Base-by-base conservation (phyloP, 2,888 invertebrate species). In the Lamellibrachia satsuma region DNA sequence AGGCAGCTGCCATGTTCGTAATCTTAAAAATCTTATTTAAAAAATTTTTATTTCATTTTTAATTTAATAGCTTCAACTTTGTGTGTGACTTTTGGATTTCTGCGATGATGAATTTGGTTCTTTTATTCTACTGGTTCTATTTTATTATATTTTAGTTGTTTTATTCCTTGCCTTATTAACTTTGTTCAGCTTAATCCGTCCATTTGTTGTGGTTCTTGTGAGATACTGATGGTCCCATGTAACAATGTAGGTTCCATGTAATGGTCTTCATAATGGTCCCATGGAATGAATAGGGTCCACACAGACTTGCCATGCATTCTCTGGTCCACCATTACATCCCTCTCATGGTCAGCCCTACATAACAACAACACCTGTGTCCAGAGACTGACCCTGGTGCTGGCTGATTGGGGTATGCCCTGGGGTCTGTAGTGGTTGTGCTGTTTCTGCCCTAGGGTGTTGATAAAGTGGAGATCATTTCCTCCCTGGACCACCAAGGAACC, bases 321-420 rank as follows among this genome's bases (percentile, higher is more conserved):
- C 75, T 22, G 22, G n/a, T 22, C 75, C 75, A 75, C n/a, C 75
- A 22, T n/a, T 55, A 9, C 3, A 3, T 15, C 22, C 22, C 75
- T 4, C 4, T n/a, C 75, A 22, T 75, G 75, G 75, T 75, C 75
- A 75, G 22, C n/a, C 75, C 75, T 75, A 22, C 75, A 75, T 75
- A 75, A 75, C 22, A 75, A 75, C 75, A 75, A 75, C 75, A 75
- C 75, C 75, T 75, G 75, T 75, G 75, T 75, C 75, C 75, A 75
- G 75, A 6, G 15, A 3, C 75, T 75, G 60, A 9, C 15, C 4
- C 22, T 75, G 75, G n/a, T 75, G 75, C n/a, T 6, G 11, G 57
- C 57, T 11, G 15, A 11, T 11, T 15, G 15, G 57, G 57, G 75
- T 22, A 75, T 75, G 15, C 75, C 75, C 75, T 75, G 75, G 75